These are phyloP conservation scores for Nineta flava DNA, from an alignment of 2,888 invertebrate genomes.

Conservation along the genomic window DNA sequence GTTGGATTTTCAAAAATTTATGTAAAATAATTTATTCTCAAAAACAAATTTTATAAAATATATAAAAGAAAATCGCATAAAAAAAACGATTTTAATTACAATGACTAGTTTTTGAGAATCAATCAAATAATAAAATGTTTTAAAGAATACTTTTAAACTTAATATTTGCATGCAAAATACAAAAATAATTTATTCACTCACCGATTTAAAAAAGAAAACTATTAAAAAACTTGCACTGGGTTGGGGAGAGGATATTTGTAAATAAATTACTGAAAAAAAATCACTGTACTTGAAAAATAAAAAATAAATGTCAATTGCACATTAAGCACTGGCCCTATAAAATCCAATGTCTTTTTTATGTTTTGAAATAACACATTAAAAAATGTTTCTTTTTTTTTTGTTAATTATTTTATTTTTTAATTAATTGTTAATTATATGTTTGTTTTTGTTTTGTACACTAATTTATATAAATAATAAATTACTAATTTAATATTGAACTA, in stretches of 20 bases:
- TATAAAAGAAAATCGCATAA: too few species aligned
- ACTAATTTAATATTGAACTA: neutral
- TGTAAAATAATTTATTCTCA: too few species aligned
- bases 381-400: slow-evolving; percentile 2
- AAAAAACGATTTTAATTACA: too few species aligned
- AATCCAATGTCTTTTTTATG: neutral
- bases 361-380: neutral
- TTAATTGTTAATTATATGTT: slow-evolving; percentile 7
- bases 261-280: too few species aligned
- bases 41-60: too few species aligned
- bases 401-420: slow-evolving; percentile 5
- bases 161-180: too few species aligned
- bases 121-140: too few species aligned
- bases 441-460: slow-evolving; percentile 8
- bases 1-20: too few species aligned
- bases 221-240: neutral
- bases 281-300: neutral
- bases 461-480: slow-evolving; percentile 2
- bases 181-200: too few species aligned
- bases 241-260: too few species aligned
- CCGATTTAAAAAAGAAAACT: neutral
- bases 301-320: neutral
- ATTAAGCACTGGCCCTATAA: neutral
- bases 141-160: too few species aligned
- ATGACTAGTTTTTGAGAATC: too few species aligned